These are phyloP conservation scores for Syngnathus scovelli DNA, from an alignment of 2,113 vertebrate genomes.

Conservation along the genomic window DNA sequence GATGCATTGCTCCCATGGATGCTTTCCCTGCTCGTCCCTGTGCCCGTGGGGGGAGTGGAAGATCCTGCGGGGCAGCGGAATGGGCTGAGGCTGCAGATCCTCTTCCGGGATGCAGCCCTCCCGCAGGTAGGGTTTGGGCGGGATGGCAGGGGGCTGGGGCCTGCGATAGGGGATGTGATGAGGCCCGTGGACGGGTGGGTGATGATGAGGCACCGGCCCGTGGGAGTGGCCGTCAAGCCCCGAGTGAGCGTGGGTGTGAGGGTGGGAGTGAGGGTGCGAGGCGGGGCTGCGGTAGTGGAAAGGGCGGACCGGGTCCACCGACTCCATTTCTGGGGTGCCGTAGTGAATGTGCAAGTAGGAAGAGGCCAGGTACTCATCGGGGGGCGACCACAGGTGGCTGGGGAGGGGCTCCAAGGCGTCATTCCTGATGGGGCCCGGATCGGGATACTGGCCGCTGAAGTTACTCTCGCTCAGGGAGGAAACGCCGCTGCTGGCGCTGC, in stretches of 20 bases:
- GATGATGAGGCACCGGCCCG: slow-evolving; percentile 69
- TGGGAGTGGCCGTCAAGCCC: slow-evolving; percentile 81
- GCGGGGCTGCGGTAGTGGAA: slow-evolving; percentile 91
- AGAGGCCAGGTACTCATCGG: slow-evolving; percentile 82
- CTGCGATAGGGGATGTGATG: slow-evolving; percentile 64
- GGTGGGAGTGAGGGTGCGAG: slow-evolving; percentile 75
- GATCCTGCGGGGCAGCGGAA: slow-evolving; percentile 78
- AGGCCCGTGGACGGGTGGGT: slow-evolving; percentile 46
- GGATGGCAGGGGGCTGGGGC: slow-evolving; percentile 78
- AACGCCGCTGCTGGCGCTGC: slow-evolving; percentile 93
- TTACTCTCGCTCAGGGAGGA: slow-evolving; percentile 94
- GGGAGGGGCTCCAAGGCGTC: slow-evolving; percentile 89
- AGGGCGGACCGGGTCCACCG: slow-evolving; percentile 82
- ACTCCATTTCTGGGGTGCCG: slow-evolving; percentile 84
- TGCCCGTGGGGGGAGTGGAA: slow-evolving; percentile 77
- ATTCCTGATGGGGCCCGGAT: slow-evolving; percentile 78
- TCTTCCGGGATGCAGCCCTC: slow-evolving; percentile 84
- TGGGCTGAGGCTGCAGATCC: slow-evolving; percentile 74
- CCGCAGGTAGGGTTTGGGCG: slow-evolving; percentile 88
- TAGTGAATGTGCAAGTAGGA: slow-evolving; percentile 92
- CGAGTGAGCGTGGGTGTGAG: slow-evolving; percentile 55
- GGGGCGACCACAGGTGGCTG: slow-evolving; percentile 85
- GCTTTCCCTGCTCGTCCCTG: slow-evolving; percentile 84
- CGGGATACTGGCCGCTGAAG: slow-evolving; percentile 73
- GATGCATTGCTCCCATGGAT: slow-evolving; percentile 89